Percentiles rank a stretch among this genome's conserved stretches.
Evolutionary conservation across 2,888 invertebrate genomes (phyloP).

Genomic region (Homarus gammarus): DNA sequence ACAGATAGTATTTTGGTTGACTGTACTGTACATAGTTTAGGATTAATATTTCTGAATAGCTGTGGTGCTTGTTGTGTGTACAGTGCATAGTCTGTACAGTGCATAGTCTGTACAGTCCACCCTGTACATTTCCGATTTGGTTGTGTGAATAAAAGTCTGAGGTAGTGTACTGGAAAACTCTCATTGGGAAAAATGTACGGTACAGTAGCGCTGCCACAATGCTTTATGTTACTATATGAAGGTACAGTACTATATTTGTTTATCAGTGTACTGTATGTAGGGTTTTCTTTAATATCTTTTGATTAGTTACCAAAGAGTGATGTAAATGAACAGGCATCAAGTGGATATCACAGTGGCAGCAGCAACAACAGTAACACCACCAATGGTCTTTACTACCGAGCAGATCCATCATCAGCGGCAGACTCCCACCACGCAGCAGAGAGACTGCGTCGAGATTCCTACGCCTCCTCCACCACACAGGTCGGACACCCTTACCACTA

Average conservation of each 20-base stretch:
- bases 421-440: slow-evolving; percentile 51
- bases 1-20: no score
- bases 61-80: no score
- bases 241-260: slow-evolving; percentile 28
- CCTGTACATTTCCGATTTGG: no score
- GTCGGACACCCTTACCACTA: slow-evolving; percentile 37
- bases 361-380: slow-evolving; percentile 35
- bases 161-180: no score
- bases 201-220: no score
- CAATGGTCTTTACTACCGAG: slow-evolving; percentile 61
- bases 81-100: no score
- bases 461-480: slow-evolving; percentile 58
- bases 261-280: background rate
- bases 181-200: no score
- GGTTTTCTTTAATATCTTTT: background rate
- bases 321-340: slow-evolving; percentile 61
- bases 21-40: no score
- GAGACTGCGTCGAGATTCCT: slow-evolving; percentile 45
- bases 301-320: slow-evolving; percentile 13
- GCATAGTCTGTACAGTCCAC: no score
- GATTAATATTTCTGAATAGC: no score
- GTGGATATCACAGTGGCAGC: slow-evolving; percentile 48
- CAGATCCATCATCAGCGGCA: no score
- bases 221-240: slow-evolving; percentile 21
- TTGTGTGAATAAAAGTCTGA: no score